Conservation (phyloP, 1,140 invertebrate species). For the Drosophila willistoni region DNA sequence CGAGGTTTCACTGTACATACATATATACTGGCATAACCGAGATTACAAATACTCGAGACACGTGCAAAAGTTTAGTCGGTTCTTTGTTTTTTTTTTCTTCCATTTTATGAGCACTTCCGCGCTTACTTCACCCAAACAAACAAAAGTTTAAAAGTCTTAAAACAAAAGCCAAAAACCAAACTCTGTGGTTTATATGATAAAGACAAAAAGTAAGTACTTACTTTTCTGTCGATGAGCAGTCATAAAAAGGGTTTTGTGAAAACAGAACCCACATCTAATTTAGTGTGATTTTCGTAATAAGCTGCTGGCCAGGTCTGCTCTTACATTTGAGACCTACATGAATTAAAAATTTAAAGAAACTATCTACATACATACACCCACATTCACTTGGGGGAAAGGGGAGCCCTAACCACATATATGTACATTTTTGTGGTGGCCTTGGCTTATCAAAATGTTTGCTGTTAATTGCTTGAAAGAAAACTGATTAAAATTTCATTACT, state of each 20-base stretch:
- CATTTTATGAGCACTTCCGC: constrained; percentile 10
- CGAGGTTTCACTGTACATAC: too few species aligned
- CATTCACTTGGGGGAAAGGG: background rate
- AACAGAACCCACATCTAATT: background rate
- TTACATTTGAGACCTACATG: background rate
- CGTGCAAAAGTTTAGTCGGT: constrained; percentile 2
- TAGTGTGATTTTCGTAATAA: background rate
- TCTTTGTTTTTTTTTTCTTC: background rate
- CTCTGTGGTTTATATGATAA: constrained; percentile 11
- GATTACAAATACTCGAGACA: background rate
- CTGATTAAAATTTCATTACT: constrained; percentile 10
- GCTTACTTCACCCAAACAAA: background rate
- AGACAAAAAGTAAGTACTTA: constrained; percentile 8
- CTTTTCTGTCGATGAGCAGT: background rate
- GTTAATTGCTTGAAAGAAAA: constrained; percentile 4
- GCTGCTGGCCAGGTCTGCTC: background rate
- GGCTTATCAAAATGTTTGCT: constrained; percentile 7
- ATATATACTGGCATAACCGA: background rate
- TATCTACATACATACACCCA: background rate
- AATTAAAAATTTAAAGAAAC: background rate
- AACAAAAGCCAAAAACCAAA: constrained; percentile 14
- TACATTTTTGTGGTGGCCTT: constrained; percentile 2
- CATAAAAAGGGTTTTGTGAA: constrained; percentile 3
- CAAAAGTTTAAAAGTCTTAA: constrained; percentile 9
- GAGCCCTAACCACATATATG: background rate